Conservation (phyloP, 1,140 invertebrate genomes). For the Chironomus tepperi region DNA sequence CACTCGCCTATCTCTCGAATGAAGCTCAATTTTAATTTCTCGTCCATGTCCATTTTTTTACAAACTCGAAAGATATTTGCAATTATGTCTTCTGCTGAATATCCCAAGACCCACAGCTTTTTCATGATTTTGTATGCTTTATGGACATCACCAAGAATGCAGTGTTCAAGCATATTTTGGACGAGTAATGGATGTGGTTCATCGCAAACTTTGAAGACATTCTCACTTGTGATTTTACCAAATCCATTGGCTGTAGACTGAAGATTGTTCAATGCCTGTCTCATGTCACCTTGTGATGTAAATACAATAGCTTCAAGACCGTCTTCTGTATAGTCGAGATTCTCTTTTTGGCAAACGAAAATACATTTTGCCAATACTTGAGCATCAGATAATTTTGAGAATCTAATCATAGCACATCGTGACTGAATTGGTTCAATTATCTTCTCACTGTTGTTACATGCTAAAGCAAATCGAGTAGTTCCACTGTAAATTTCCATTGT, state of each 20-base stretch:
- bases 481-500: slow-evolving; percentile 99
- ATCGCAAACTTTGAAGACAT: slow-evolving; percentile 99
- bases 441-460: slow-evolving; percentile 98
- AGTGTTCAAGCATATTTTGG: slow-evolving; percentile 84
- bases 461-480: slow-evolving; percentile 95
- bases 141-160: slow-evolving; percentile 70
- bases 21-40: slow-evolving; percentile 77
- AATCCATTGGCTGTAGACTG: slow-evolving; percentile 96
- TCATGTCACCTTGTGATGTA: slow-evolving; percentile 97
- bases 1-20: slow-evolving; percentile 91
- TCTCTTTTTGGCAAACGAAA: slow-evolving; percentile 46
- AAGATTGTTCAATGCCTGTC: slow-evolving; percentile 94
- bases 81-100: slow-evolving; percentile 94
- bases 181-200: slow-evolving; percentile 95
- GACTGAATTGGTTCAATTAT: slow-evolving; percentile 99
- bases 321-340: slow-evolving; percentile 81
- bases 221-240: slow-evolving; percentile 79
- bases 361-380: slow-evolving; percentile 70
- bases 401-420: slow-evolving; percentile 94
- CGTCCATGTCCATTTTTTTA: slow-evolving; percentile 75
- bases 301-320: slow-evolving; percentile 95
- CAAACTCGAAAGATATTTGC: slow-evolving; percentile 88
- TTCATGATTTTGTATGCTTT: slow-evolving; percentile 82
- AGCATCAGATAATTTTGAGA: slow-evolving; percentile 81
- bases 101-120: slow-evolving; percentile 86